Evolutionary conservation across 2,797 vertebrate genomes (phyloP), one percentile per base, ranked within the genome.

Genomic region (Gambusia yucatana): DNA sequence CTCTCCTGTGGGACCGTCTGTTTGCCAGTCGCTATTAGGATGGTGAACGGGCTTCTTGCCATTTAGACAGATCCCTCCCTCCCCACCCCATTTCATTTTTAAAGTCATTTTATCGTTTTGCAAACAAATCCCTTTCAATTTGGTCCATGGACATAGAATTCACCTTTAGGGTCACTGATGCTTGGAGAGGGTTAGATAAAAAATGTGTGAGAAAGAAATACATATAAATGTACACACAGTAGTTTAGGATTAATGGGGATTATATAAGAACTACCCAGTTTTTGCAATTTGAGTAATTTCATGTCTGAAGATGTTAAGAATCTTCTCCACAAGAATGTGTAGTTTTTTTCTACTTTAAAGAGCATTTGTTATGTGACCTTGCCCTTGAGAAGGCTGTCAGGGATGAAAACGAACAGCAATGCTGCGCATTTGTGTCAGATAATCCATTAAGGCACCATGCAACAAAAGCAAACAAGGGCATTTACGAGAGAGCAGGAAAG

Each of bases 21-120:
- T 86, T 85, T 78, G 72, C 83, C 88, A 80, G 75, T 84, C 75
- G 78, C 93, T 89, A 89, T 83, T 93, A 47, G 87, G 90, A 94
- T 91, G 93, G 93, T 88, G 92, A 94, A 93, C 92, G 87, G 91
- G 92, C 89, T 89, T 73, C 89, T 87, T 76, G 86, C 89, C 91
- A 88, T 95, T 93, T 91, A 91, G 88, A 72, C 85, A 28, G 41
- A 44, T 28, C 43, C n/a, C 4, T 44, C 41, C 41, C 65, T 73
- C 59, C 81, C 72, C 17, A 52, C 78, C 39, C 73, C 48, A 79
- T 73, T 73, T 74, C 46, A 75, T 82, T 78, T 83, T 77, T 76
- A 52, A 55, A 81, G 65, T 85, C 16, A 65, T 76, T 78, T 74
- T 55, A 41, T 55, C 74, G 77, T 69, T 86, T 69, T 84, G 74